Conservation (phyloP, 1,140 invertebrate species). For the Stegodyphus dumicola region DNA sequence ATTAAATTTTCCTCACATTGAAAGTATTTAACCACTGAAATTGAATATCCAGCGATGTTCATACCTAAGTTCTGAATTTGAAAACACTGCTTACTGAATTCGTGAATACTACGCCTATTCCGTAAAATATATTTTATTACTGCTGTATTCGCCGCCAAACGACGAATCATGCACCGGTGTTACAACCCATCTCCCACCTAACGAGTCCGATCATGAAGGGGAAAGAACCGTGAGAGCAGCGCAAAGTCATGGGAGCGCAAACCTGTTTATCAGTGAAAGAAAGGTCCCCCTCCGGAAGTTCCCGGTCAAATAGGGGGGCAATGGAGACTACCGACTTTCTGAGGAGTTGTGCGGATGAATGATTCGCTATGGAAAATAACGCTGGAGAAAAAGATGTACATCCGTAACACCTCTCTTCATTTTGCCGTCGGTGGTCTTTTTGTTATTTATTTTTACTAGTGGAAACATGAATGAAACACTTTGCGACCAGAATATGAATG, state of each 20-base stretch:
- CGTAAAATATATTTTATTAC: no score
- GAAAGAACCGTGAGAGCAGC: constrained; percentile 58
- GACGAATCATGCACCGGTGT: not conserved
- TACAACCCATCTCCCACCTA: constrained; percentile 7
- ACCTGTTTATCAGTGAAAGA: constrained; percentile 54
- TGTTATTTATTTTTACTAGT: no score
- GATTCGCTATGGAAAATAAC: constrained; percentile 59
- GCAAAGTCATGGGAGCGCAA: constrained; percentile 50
- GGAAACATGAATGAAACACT: no score
- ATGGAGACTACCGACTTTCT: constrained; percentile 19
- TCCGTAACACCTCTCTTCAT: not conserved
- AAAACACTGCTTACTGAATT: no score
- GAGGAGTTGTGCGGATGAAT: constrained; percentile 34
- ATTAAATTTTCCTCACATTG: no score
- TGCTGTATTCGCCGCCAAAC: constrained; percentile 10
- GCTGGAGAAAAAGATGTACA: constrained; percentile 21
- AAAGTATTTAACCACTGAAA: no score
- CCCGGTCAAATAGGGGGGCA: constrained; percentile 37
- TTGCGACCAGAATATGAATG: no score
- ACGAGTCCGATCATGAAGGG: constrained; percentile 53
- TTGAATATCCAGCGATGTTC: no score
- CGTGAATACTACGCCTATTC: no score
- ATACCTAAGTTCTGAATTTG: no score
- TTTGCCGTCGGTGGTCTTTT: no score
- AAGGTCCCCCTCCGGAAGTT: constrained; percentile 53